These are phyloP conservation scores for Oasisia sp. DNA, from an alignment of 2,888 invertebrate species.

Conservation along the genomic window DNA sequence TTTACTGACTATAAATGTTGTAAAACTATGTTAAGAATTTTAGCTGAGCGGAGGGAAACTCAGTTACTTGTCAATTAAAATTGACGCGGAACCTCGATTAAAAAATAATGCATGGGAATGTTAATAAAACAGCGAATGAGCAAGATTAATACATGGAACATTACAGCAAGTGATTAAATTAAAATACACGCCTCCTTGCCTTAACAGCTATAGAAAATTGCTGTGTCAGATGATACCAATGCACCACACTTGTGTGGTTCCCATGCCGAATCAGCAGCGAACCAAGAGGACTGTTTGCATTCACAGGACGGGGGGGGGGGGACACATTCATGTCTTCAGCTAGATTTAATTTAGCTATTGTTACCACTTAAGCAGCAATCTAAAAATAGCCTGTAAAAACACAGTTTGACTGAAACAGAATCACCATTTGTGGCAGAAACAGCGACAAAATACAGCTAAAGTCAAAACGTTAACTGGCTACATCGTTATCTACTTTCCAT, in stretches of 20 bases:
- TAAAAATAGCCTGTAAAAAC: background rate
- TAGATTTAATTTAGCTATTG: background rate
- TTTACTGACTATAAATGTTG: background rate
- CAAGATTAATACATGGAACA: background rate
- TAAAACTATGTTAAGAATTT: too few species aligned
- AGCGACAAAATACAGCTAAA: too few species aligned
- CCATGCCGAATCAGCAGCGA: background rate
- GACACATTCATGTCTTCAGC: background rate
- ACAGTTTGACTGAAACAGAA: background rate
- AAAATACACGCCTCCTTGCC: background rate
- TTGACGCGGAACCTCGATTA: background rate
- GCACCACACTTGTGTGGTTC: background rate
- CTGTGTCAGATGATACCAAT: background rate
- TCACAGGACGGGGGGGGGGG: background rate
- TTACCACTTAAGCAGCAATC: background rate
- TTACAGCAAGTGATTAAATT: background rate
- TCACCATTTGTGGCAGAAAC: background rate
- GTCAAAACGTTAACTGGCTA: too few species aligned
- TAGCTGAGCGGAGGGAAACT: too few species aligned
- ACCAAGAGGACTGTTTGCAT: background rate
- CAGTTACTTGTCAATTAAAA: background rate
- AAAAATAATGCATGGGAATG: background rate
- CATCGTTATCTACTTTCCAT: too few species aligned
- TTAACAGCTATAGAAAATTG: background rate
- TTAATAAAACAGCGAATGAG: background rate